These are phyloP conservation scores for Xylocampa areola DNA, from an alignment of 2,888 invertebrate species.

Conservation along the genomic window DNA sequence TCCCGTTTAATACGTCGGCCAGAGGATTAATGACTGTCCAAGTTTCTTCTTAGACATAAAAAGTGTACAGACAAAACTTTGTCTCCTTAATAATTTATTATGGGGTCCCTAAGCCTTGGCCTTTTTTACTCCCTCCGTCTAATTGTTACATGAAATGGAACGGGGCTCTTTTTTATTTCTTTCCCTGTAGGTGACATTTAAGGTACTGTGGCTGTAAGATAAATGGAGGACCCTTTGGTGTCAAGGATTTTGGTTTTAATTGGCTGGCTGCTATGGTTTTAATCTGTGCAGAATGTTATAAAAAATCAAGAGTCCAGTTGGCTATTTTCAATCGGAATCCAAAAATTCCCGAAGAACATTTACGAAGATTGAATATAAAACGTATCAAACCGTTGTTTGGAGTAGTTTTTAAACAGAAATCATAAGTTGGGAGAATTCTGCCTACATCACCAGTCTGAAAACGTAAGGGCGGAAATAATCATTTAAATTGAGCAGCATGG, in stretches of 20 bases:
- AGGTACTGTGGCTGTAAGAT: conserved; percentile 62
- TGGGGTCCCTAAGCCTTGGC: conserved; percentile 63
- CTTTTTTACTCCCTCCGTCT: conserved; percentile 71
- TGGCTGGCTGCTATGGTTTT: conserved; percentile 46
- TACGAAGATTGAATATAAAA: conserved; percentile 19
- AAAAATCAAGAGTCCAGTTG: conserved; percentile 7
- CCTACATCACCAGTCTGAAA: background rate
- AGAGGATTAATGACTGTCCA: conserved; percentile 69
- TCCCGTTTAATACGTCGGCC: conserved; percentile 70
- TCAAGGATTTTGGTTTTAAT: conserved; percentile 60
- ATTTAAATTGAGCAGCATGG: too few relatives aligned
- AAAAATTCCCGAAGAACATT: conserved; percentile 5
- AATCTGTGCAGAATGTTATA: conserved; percentile 18
- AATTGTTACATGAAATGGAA: conserved; percentile 76
- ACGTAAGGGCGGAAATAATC: too few relatives aligned
- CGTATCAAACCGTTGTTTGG: background rate
- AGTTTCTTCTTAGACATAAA: conserved; percentile 67
- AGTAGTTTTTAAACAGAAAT: conserved; percentile 8
- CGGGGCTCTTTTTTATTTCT: conserved; percentile 65
- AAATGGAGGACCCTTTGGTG: conserved; percentile 59
- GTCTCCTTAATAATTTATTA: conserved; percentile 79
- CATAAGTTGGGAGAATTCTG: background rate
- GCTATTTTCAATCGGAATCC: conserved; percentile 8
- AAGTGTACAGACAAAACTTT: conserved; percentile 69
- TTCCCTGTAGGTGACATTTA: conserved; percentile 70